Base-by-base conservation (phyloP, 2,113 vertebrate genomes). In the Protobothrops mucrosquamatus region DNA sequence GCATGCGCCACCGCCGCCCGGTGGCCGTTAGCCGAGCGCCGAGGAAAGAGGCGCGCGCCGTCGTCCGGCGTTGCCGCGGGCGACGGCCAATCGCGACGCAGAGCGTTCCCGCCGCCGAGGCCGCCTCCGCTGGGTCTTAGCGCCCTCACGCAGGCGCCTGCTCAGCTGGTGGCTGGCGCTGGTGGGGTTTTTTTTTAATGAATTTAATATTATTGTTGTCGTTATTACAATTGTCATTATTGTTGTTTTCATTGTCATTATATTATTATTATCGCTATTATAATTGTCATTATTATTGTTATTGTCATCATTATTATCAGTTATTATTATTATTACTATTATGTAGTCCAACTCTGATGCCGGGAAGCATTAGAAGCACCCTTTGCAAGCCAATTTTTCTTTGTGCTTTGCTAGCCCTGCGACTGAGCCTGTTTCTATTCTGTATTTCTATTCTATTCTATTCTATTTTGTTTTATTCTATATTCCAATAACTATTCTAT, bases 1-100 rank as follows among this genome's bases (percentile, higher is more conserved):
- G 85, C 85, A 86, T 22, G 85, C 85, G 85, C 51, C 5, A n/a
- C 24, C 85, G 85, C 85, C 85, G 46, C 85, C 29, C 12, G 15
- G 93, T 93, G 92, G 94, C 93, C 96, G 96, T 95, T 94, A 18
- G n/a, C 69, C 15, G n/a, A 18, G 69, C 69, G 64, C 64, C 29
- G n/a, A 74, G 4, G 29, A 18, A 18, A 18, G 14, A 74, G n/a
- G 69, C 69, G n/a, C 69, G 69, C n/a, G n/a, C 29, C 69, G 69
- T 74, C 69, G 29, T 74, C 69, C n/a, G 15, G 93, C 93, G 94
- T 95, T 93, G 94, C 51, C 29, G 48, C 24, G 48, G 11, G 48
- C 48, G 48, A 29, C 86, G 1, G 48, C 48, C 86, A 26, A 57
- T 92, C 91, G 94, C 92, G 51, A 92, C 95, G 93, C 92, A 0